phyloP scores from a whole-genome alignment of 1,140 invertebrate species.

The Melanaphis sacchari region DNA sequence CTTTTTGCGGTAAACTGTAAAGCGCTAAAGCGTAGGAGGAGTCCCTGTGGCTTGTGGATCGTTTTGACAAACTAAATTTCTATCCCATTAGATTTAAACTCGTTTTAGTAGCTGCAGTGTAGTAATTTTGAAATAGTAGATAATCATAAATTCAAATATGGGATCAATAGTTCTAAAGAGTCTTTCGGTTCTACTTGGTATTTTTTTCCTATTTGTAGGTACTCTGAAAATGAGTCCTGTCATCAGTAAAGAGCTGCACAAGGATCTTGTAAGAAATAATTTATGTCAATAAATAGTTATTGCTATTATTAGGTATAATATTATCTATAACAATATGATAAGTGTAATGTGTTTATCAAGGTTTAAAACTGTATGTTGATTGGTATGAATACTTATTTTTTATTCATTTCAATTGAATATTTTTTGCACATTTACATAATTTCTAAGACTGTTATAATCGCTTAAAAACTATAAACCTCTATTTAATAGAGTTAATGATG shows the following conservation, averaged over 20 bases:
- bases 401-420: background rate
- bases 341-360: background rate
- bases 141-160: conserved; percentile 62
- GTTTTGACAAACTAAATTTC: background rate
- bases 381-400: background rate
- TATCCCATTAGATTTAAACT: background rate
- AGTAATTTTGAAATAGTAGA: background rate
- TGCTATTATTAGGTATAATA: background rate
- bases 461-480: background rate
- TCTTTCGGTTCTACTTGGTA: conserved; percentile 86
- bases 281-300: conserved; percentile 15
- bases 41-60: conserved; percentile 12
- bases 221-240: conserved; percentile 89
- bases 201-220: conserved; percentile 96
- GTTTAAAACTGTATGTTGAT: background rate
- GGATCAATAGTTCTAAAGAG: conserved; percentile 86
- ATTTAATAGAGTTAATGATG: background rate
- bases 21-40: conserved; percentile 36
- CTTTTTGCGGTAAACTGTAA: conserved; percentile 25
- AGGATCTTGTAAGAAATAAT: conserved; percentile 85
- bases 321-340: background rate
- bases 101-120: background rate
- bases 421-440: background rate
- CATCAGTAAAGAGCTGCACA: conserved; percentile 93
- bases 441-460: background rate